Evolutionary conservation across 2,113 vertebrate species (phyloP).

Genomic region (Rutilus rutilus): DNA sequence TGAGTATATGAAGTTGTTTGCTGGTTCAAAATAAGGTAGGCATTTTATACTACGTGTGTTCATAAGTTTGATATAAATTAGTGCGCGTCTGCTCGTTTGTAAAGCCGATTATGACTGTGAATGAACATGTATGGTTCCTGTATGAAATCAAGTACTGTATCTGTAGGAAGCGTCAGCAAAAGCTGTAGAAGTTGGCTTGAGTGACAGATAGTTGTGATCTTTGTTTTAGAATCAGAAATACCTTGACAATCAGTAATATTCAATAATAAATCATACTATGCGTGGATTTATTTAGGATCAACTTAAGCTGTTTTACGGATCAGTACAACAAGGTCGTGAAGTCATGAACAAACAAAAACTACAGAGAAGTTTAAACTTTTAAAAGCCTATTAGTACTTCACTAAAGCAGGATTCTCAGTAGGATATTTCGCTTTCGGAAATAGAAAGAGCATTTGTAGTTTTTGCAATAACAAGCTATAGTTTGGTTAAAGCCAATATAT

Average conservation of each 20-base stretch:
- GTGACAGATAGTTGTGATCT: not conserved
- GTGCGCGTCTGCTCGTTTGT: not conserved
- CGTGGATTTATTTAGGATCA: not conserved
- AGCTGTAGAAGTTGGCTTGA: not conserved
- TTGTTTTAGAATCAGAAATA: not conserved
- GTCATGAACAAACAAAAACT: not conserved
- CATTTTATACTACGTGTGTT: not conserved
- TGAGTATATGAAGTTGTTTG: not conserved
- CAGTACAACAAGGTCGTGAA: not conserved
- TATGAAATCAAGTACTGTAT: not conserved
- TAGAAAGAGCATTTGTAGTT: no score
- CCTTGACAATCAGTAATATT: not conserved
- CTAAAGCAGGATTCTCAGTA: not conserved
- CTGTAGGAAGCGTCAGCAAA: constrained; percentile 2
- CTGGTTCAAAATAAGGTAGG: constrained; percentile 28
- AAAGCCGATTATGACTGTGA: not conserved
- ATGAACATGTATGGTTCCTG: not conserved
- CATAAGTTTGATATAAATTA: not conserved
- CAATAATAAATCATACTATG: not conserved
- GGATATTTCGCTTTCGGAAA: not conserved
- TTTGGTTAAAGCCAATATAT: not conserved
- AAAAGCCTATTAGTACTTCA: not conserved
- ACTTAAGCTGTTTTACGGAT: not conserved
- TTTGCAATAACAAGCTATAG: not conserved
- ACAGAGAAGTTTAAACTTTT: not conserved